Base-by-base conservation (phyloP, 2,797 vertebrate genomes). In the Crocidura indochinensis region DNA sequence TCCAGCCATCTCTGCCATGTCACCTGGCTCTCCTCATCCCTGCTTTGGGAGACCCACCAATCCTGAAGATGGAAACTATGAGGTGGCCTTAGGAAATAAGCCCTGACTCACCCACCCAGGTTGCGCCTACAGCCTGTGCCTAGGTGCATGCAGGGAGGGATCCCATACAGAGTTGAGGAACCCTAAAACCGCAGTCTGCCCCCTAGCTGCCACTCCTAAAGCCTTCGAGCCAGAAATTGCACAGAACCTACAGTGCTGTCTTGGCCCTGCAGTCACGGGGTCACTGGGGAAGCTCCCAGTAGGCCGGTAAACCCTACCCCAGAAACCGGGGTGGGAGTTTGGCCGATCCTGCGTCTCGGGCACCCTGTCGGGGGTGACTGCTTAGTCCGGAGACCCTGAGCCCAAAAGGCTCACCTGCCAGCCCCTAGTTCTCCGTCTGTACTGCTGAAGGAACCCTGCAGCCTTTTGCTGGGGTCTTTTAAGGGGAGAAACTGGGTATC, bases 161-260 rank as follows among this genome's bases (percentile, higher is more conserved):
- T 64, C 24, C 38, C 60, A 64, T 19, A 49, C 78, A 29, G 38
- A 73, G 83, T 53, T 68, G 2, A 47, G 22, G 24, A 14, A 10
- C 0, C 27, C 27, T 53, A 62, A 22, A 77, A 82, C 19, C 64
- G 8, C 44, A 26, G 49, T 4, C 29, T 46, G 51, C 22, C 84
- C 67, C 83, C 60, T 82, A 62, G 24, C 38, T 86, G 83, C 88
- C 72, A 8, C 14, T 62, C 24, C 62, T 56, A 69, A 95, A 60
- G 27, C 69, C 64, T 24, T 15, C 15, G 22, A 38, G 46, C 82
- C 79, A 67, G 15, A 44, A 88, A 24, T 81, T 44, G 77, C 69
- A 69, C 10, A 12, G 62, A 15, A 75, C 19, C 4, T 38, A 38
- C 47, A 44, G 22, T 53, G 64, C 38, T 65, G 19, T 64, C 73